Percentiles rank a stretch among this genome's conserved stretches.
These are phyloP conservation scores for Rhyzopertha dominica DNA, from an alignment of 1,140 invertebrate genomes.

Conservation along the genomic window DNA sequence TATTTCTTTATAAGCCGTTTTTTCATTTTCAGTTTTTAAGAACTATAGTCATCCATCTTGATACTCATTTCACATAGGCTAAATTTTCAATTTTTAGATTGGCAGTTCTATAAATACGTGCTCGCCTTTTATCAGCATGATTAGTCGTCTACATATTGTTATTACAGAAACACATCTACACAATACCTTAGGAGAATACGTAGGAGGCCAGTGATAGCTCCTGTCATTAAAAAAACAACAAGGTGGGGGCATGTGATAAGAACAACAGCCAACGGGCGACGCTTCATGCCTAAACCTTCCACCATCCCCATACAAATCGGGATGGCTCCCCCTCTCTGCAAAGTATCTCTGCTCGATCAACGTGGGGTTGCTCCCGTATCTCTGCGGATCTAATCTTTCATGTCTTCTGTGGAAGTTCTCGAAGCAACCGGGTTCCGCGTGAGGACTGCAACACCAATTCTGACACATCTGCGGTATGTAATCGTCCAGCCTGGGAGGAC, in stretches of 20 bases:
- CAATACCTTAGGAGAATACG: slow-evolving; percentile 32
- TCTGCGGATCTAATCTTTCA: slow-evolving; percentile 44
- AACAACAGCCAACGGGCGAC: slow-evolving; percentile 35
- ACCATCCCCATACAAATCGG: slow-evolving; percentile 39
- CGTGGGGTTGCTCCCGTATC: slow-evolving; percentile 46
- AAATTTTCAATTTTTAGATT: no score
- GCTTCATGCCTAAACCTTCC: slow-evolving; percentile 33
- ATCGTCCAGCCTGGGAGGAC: slow-evolving; percentile 39
- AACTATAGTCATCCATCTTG: no score
- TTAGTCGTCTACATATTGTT: no score
- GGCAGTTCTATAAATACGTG: no score
- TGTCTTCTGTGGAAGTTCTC: slow-evolving; percentile 44
- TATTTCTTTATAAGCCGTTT: no score
- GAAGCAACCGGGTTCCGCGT: slow-evolving; percentile 37
- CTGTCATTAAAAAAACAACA: slow-evolving; percentile 42
- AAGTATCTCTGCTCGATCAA: slow-evolving; percentile 35
- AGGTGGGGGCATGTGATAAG: slow-evolving; percentile 39
- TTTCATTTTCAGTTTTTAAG: no score
- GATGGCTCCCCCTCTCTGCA: slow-evolving; percentile 38
- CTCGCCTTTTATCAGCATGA: no score
- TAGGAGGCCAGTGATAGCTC: slow-evolving; percentile 39
- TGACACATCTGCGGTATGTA: slow-evolving; percentile 46
- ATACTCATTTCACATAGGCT: no score
- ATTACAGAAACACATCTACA: no score
- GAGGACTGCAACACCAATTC: slow-evolving; percentile 46